phyloP scores from a whole-genome alignment of 2,113 vertebrate species.

The Martes martes region DNA sequence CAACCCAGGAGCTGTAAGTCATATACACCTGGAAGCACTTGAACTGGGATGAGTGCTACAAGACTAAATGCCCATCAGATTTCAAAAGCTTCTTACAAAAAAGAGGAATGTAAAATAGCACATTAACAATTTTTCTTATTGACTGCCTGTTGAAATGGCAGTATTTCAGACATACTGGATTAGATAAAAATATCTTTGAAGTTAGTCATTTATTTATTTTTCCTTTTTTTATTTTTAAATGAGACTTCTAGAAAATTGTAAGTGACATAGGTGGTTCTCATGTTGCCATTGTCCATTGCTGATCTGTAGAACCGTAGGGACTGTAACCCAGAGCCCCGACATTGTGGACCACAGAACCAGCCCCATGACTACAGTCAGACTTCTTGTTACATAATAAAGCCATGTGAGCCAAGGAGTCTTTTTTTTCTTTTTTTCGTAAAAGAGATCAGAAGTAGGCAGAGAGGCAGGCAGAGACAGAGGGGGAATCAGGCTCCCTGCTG shows the following conservation, averaged over 20 bases:
- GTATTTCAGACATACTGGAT: not conserved
- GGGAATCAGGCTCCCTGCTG: too few species aligned
- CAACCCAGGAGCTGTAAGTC: accelerated
- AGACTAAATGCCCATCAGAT: not conserved
- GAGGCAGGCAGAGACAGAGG: too few species aligned
- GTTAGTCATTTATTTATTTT: not conserved
- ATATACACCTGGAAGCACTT: accelerated
- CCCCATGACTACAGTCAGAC: not conserved
- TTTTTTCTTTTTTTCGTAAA: not conserved
- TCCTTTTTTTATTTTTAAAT: not conserved
- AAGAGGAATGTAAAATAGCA: not conserved
- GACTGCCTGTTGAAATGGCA: not conserved
- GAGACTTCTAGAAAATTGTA: not conserved
- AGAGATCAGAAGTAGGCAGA: too few species aligned
- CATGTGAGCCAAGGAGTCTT: not conserved
- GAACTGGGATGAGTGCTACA: too few species aligned
- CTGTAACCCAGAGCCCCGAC: not conserved
- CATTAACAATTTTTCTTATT: not conserved
- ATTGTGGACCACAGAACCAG: not conserved
- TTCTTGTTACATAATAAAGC: not conserved
- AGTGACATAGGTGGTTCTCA: not conserved
- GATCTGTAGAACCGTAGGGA: not conserved
- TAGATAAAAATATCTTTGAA: not conserved
- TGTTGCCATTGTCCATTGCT: not conserved
- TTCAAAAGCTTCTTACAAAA: not conserved